Base-by-base conservation (phyloP, 2,888 invertebrate species). In the Morpho achilles region DNA sequence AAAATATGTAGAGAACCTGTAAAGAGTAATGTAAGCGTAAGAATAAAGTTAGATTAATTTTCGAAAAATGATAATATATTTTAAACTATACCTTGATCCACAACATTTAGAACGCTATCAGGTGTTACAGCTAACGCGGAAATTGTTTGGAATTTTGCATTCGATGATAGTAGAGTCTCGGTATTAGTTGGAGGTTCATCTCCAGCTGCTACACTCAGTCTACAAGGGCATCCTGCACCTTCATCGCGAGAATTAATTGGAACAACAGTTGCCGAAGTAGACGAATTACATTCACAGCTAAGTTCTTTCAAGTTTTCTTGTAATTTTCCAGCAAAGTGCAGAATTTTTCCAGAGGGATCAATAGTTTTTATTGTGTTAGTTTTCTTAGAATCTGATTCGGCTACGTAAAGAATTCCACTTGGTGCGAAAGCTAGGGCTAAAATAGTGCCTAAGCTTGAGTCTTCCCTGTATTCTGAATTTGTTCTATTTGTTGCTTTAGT, bases 71-170 rank as follows among this genome's bases (percentile, higher is more conserved):
- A 5, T 32, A 32, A 40, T 41, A 48, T 48, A 10, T 51, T 9
- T 8, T 5, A 16, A n/a, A 41, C 42, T 40, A 9, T 53, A 88
- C 96, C 96, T 93, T 98, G 97, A 91, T 99, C 99, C 45, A 98
- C 97, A 54, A 99, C 95, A 84, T 98, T 97, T 50, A 99, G 92
- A 58, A 97, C 96, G n/a, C 98, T 98, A 79, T 98, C 98, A 43
- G 98, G 97, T 41, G 98, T 97, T 45, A 99, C 97, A 8, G 98
- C 96, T 47, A 99, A 92, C 8, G 98, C 96, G 45, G 96, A 96
- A 77, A 96, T 96, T 6, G 96, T 94, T 71, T 95, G 96, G 86
- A 98, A 97, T 77, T 96, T 94, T 0, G 97, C 97, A 78, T 97
- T 97, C 5, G 97, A 96, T 1, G 98, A 97, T 23, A 98, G 85